Evolutionary conservation across 1,140 invertebrate genomes (phyloP), one percentile per base, ranked within the genome.

Genomic region (Tachypleus tridentatus): DNA sequence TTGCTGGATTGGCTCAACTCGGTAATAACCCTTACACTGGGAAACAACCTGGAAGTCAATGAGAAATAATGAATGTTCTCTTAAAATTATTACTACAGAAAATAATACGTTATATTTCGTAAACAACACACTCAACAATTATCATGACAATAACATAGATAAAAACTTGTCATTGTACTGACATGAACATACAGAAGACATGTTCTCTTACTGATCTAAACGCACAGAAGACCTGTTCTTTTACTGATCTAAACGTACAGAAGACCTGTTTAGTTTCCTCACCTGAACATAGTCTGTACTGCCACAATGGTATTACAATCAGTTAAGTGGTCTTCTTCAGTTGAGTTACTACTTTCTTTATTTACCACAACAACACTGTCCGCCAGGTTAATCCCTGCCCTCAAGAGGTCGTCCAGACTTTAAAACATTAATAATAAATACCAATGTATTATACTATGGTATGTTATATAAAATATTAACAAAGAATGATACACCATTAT

Each of bases 291-390:
- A 1, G 93, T 97, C 77, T 98, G 95, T 47, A 98, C 95, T 62
- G 94, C 93, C 3, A 98, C 92, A 70, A 99, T 98, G 3, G 95
- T 98, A 77, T 97, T 97, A 79, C 95, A 98, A 77, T 98, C 96
- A 49, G 92, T 87, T 7, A 98, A 79, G 3, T 91, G 91, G 72
- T 97, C 94, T 76, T 98, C 95, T 78, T 97, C 93, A 2, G 89
- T 89, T 0, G 91, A 93, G 80, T 97, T 96, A 58, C 89, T 93
- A 7, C 92, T 82, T 77, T 97, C 94, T 77, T 98, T 98, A 78
- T 99, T 98, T 10, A 97, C 91, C 49, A 98, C 93, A 4, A 98
- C 95, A 1, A 99, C 93, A 74, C 95, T 97, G 77, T 98, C 93
- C 4, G 94, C 93, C 58, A 94, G 79, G 11, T 89, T 94, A 68